These are phyloP conservation scores for Saxidomus purpurata DNA, from an alignment of 1,140 invertebrate species.

Conservation along the genomic window DNA sequence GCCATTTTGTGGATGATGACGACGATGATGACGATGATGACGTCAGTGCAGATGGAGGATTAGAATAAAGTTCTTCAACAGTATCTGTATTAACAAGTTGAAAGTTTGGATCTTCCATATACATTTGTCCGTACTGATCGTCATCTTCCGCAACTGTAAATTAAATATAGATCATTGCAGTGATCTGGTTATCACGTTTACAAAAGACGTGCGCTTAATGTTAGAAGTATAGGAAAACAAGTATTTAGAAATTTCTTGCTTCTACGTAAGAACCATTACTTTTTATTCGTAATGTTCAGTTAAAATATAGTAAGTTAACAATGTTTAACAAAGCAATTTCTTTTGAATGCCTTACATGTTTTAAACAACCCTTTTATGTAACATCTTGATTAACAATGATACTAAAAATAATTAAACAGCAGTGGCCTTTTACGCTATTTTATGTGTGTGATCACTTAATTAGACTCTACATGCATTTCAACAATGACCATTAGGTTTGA, in stretches of 20 bases:
- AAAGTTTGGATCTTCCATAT: conserved; percentile 26
- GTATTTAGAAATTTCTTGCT: too few relatives aligned
- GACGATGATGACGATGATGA: conserved; percentile 10
- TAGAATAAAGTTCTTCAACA: conserved; percentile 44
- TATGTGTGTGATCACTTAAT: conserved; percentile 3
- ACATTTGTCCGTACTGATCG: conserved; percentile 12
- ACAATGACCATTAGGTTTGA: conserved; percentile 11
- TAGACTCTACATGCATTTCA: background rate
- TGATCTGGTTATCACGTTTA: too few relatives aligned
- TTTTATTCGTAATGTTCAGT: too few relatives aligned
- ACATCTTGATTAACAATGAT: background rate
- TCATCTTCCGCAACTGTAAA: conserved; percentile 23
- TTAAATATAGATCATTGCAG: background rate
- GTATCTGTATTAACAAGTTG: conserved; percentile 24
- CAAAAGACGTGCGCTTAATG: too few relatives aligned
- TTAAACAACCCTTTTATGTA: too few relatives aligned
- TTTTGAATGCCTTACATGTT: too few relatives aligned
- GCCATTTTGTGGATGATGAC: conserved; percentile 16
- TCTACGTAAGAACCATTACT: too few relatives aligned
- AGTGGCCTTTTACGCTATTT: too few relatives aligned
- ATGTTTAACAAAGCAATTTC: too few relatives aligned
- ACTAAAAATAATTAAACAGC: background rate
- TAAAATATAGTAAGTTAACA: too few relatives aligned
- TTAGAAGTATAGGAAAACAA: too few relatives aligned
- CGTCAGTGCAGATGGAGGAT: background rate